These are phyloP conservation scores for Lymantria monacha DNA, from an alignment of 2,888 invertebrate genomes.

Conservation along the genomic window DNA sequence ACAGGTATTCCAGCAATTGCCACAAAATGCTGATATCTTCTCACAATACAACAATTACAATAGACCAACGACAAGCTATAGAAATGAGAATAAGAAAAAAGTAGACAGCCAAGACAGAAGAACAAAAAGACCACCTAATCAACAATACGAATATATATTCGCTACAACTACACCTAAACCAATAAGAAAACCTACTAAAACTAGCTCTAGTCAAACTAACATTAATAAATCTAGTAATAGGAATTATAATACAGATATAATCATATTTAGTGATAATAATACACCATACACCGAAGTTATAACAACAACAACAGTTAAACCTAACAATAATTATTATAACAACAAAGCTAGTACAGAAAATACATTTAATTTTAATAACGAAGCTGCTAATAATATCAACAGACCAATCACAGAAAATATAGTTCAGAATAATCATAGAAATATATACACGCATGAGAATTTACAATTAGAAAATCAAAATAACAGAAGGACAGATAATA, in stretches of 20 bases:
- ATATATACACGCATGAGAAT: constrained; percentile 4
- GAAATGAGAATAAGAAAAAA: constrained; percentile 16
- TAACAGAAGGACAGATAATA: constrained; percentile 5
- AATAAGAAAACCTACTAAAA: constrained; percentile 30
- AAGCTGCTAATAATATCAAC: background rate
- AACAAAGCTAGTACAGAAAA: background rate
- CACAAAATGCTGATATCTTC: constrained; percentile 17
- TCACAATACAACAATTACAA: constrained; percentile 17
- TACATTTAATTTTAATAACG: background rate
- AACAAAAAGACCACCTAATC: constrained; percentile 13
- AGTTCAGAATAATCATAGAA: constrained; percentile 1
- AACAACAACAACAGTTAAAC: constrained; percentile 1
- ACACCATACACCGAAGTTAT: constrained; percentile 9
- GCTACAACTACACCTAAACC: constrained; percentile 39
- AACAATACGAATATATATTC: constrained; percentile 26
- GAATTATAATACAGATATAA: constrained; percentile 15
- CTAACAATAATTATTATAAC: constrained; percentile 1
- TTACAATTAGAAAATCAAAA: constrained; percentile 1
- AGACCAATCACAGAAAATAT: constrained; percentile 13
- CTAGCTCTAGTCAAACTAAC: constrained; percentile 23
- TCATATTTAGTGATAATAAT: constrained; percentile 7
- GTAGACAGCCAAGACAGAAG: constrained; percentile 14
- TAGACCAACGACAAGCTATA: constrained; percentile 12
- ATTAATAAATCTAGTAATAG: constrained; percentile 13
- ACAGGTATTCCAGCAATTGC: constrained; percentile 40